Conservation (phyloP, 2,113 vertebrate species). For the Osmerus mordax region DNA sequence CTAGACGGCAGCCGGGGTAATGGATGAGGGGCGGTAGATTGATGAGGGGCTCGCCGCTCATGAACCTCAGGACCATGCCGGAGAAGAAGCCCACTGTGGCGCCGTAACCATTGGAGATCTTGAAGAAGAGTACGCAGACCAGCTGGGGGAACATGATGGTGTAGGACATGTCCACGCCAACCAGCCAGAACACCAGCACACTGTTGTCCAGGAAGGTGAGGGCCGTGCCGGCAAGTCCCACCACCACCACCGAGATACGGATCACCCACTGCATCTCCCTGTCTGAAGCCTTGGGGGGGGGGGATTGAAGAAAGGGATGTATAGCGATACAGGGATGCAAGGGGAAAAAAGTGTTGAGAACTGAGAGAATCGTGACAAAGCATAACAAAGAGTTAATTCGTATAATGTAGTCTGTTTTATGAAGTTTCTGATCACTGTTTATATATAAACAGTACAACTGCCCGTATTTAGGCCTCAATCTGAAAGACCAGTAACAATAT, state of each 20-base stretch:
- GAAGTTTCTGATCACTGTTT: neutral
- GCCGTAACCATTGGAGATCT: conserved; percentile 62
- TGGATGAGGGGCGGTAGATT: conserved; percentile 62
- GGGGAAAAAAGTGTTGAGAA: neutral
- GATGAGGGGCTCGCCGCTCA: conserved; percentile 77
- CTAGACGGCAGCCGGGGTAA: conserved; percentile 68
- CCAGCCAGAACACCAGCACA: conserved; percentile 79
- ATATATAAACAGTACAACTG: neutral
- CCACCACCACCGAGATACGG: conserved; percentile 70
- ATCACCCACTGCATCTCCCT: conserved; percentile 77
- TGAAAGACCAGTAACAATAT: no score
- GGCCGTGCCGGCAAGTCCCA: conserved; percentile 65
- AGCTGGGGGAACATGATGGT: conserved; percentile 80
- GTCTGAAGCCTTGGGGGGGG: conserved; percentile 72
- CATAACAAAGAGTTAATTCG: no score
- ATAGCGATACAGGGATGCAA: neutral
- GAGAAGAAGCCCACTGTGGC: conserved; percentile 58
- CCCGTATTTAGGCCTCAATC: neutral
- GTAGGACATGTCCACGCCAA: conserved; percentile 78
- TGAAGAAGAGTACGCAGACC: conserved; percentile 77
- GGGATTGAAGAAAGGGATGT: no score
- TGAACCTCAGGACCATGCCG: conserved; percentile 69
- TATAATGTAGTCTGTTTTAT: no score
- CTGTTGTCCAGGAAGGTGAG: conserved; percentile 76
- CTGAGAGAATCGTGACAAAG: no score